Evolutionary conservation across 2,888 invertebrate species (phyloP).

Genomic region (Agriopis aurantiaria): DNA sequence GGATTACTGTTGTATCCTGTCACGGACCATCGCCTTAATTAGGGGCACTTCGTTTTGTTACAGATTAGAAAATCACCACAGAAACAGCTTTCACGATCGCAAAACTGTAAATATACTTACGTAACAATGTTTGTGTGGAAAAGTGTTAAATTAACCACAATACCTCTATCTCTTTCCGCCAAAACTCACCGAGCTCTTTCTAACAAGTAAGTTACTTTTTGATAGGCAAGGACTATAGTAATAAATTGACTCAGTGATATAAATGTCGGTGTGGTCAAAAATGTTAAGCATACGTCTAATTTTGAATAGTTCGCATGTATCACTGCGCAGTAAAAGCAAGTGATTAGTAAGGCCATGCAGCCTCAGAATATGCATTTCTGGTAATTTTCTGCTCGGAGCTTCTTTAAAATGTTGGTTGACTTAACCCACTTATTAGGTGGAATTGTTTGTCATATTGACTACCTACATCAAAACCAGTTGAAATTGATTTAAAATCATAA

Average conservation of each 20-base stretch:
- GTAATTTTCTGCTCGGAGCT: constrained; percentile 49
- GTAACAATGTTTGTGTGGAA: background rate
- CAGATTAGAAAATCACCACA: background rate
- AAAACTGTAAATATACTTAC: background rate
- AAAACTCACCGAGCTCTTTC: background rate
- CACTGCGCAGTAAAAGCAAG: background rate
- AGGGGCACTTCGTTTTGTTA: constrained; percentile 65
- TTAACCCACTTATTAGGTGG: constrained; percentile 57
- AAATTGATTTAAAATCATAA: constrained; percentile 33
- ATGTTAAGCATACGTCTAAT: too few species aligned
- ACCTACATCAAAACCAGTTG: constrained; percentile 31
- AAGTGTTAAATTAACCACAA: background rate
- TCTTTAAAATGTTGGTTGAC: constrained; percentile 62
- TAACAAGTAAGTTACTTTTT: background rate
- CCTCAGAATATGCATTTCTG: background rate
- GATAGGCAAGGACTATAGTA: too few species aligned
- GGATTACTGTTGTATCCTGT: constrained; percentile 78
- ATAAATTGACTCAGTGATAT: too few species aligned
- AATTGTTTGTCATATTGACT: constrained; percentile 55
- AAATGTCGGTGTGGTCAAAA: too few species aligned
- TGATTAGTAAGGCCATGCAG: background rate
- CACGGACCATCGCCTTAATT: constrained; percentile 79
- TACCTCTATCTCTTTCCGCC: background rate
- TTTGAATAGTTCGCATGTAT: too few species aligned
- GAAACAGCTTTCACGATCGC: background rate